A percentile compares a stretch with the other conserved stretches of the same genome.
Evolutionary conservation across 1,140 invertebrate genomes (phyloP).

Genomic region (Aphidius gifuensis): DNA sequence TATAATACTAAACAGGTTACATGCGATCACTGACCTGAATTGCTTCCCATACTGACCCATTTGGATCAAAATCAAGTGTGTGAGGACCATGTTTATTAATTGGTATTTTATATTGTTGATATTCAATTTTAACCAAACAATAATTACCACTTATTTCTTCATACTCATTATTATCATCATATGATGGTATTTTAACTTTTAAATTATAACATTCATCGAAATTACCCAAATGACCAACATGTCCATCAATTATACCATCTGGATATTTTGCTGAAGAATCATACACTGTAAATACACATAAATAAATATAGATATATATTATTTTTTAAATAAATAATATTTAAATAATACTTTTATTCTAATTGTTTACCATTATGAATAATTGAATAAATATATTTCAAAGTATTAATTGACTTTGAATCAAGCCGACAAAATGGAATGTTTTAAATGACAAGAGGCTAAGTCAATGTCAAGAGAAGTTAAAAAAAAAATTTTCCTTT

Average conservation of each 20-base stretch:
- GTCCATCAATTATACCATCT: constrained; percentile 28
- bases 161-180: constrained; percentile 1
- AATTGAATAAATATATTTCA: background rate
- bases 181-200: constrained; percentile 16
- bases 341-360: background rate
- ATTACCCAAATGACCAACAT: constrained; percentile 30
- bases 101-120: constrained; percentile 24
- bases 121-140: constrained; percentile 37
- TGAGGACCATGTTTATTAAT: constrained; percentile 17
- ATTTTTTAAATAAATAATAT: too few species aligned
- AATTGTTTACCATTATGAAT: too few species aligned
- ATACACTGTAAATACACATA: constrained; percentile 34
- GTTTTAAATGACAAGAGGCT: too few species aligned
- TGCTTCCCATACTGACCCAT: constrained; percentile 37
- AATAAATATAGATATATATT: too few species aligned
- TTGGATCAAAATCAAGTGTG: constrained; percentile 37
- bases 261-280: constrained; percentile 32
- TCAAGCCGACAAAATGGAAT: too few species aligned
- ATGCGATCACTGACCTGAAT: constrained; percentile 34
- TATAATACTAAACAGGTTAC: background rate
- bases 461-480: too few species aligned
- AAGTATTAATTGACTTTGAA: too few species aligned
- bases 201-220: constrained; percentile 32
- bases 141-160: constrained; percentile 36
- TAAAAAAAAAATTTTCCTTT: too few species aligned